Evolutionary conservation across 2,888 invertebrate genomes (phyloP).

Genomic region (Thalpophila matura): DNA sequence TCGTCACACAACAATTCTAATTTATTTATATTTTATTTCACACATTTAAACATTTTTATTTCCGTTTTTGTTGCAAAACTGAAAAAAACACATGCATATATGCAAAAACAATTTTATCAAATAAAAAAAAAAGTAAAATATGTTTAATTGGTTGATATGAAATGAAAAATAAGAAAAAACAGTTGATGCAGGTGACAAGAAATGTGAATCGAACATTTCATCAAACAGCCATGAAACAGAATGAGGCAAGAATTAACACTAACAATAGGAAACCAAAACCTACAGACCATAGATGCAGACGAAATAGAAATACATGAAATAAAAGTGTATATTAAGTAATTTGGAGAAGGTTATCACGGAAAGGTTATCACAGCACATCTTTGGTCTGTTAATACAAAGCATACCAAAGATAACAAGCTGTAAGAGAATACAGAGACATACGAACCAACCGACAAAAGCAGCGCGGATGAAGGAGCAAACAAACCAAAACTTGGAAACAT

Average conservation of each 20-base stretch:
- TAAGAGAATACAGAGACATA: constrained; percentile 73
- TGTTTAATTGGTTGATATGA: constrained; percentile 5
- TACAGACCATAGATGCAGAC: constrained; percentile 45
- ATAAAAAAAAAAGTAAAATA: neutral
- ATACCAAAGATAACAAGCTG: constrained; percentile 50
- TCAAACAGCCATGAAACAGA: neutral
- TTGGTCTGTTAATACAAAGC: constrained; percentile 45
- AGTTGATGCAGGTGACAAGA: constrained; percentile 34
- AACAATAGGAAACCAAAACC: neutral
- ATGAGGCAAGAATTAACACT: neutral
- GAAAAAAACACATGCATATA: constrained; percentile 45
- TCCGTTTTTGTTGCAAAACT: constrained; percentile 39
- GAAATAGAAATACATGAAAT: neutral
- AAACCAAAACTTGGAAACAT: constrained; percentile 91
- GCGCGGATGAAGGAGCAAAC: constrained; percentile 81
- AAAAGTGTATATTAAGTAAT: neutral
- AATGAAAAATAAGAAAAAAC: constrained; percentile 3
- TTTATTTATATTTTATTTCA: constrained; percentile 23
- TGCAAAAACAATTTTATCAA: constrained; percentile 25
- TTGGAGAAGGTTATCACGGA: neutral
- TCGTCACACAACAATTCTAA: constrained; percentile 16
- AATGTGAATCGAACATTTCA: constrained; percentile 7
- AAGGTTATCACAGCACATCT: constrained; percentile 12
- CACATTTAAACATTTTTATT: constrained; percentile 45
- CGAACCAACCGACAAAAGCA: constrained; percentile 80